These are phyloP conservation scores for Thalassoma bifasciatum DNA, from an alignment of 2,113 vertebrate genomes.

Conservation along the genomic window DNA sequence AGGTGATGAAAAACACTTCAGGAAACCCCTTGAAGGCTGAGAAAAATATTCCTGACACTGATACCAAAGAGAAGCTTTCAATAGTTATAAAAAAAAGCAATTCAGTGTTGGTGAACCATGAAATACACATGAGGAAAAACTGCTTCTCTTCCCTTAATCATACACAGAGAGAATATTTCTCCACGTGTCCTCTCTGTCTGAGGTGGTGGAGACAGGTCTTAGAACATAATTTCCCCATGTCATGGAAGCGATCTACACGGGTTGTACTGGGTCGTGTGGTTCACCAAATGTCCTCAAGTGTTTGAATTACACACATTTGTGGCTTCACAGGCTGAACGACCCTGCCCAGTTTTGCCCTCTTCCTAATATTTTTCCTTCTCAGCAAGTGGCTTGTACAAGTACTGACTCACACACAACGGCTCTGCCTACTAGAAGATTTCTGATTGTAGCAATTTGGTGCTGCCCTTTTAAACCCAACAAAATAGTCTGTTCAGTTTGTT, in stretches of 20 bases:
- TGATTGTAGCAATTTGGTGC: neutral
- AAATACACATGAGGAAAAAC: neutral
- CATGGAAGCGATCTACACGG: neutral
- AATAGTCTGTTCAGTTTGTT: too few species aligned
- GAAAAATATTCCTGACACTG: too few species aligned
- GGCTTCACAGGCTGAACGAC: constrained; percentile 33
- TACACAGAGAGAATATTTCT: neutral
- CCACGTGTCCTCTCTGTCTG: neutral
- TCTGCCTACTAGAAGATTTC: neutral
- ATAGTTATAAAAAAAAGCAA: too few species aligned
- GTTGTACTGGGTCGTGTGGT: neutral
- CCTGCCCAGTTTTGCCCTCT: constrained; percentile 3
- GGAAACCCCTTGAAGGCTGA: too few species aligned
- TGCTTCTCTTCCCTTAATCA: neutral
- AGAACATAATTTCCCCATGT: neutral
- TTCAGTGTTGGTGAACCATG: too few species aligned
- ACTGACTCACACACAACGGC: neutral
- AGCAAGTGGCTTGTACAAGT: neutral
- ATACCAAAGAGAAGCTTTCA: too few species aligned
- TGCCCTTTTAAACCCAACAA: neutral
- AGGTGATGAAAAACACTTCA: too few species aligned
- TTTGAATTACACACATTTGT: constrained; percentile 41
- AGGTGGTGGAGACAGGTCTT: neutral
- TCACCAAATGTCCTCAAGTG: neutral
- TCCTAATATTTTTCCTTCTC: neutral